Evolutionary conservation across 2,113 vertebrate species (phyloP), one percentile per base, ranked within the genome.

Genomic region (Nerophis ophidion): DNA sequence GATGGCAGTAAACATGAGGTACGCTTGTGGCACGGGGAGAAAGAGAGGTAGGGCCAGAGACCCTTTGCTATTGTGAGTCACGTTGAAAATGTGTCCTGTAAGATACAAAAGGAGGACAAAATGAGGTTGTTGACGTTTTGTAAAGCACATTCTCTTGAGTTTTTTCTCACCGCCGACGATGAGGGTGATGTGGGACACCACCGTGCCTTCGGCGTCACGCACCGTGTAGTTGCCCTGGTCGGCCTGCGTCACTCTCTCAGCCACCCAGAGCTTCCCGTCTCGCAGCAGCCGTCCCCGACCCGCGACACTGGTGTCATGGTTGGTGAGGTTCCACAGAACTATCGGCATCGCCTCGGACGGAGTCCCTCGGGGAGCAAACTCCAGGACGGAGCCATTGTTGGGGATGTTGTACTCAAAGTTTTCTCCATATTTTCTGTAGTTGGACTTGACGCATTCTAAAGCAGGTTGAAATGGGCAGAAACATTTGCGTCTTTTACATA

Each of bases 181-280:
- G 0, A 95, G 93, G 75, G 91, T 92, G 83, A 92, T 92, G 50
- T 91, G 92, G 12, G 93, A 92, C 82, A 95, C 85, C 33, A 78
- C 71, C 45, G 68, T 84, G 53, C 86, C 84, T 51, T 84, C 80
- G 0, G 81, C 86, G 65, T 93, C 93, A 56, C 89, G 91, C 12
- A 96, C 81, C 1, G 93, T 94, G 47, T 93, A 93, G 0, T 93
- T 94, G 71, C 95, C 88, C 57, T 88, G 87, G 76, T 90, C 87
- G 0, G 59, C 74, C 33, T 85, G 85, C 0, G 81, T 86, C 50
- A 90, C 82, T 48, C 66, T 74, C 50, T 88, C 83, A 0, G 82
- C 82, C 65, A 83, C 49, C 88, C 87, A 90, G 33, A 76, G 47
- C 62, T 66, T 81, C 19, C 77, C 73, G 0, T 60, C 71, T 40